Base-by-base conservation (phyloP, 2,888 invertebrate species). In the Acheta domesticus region DNA sequence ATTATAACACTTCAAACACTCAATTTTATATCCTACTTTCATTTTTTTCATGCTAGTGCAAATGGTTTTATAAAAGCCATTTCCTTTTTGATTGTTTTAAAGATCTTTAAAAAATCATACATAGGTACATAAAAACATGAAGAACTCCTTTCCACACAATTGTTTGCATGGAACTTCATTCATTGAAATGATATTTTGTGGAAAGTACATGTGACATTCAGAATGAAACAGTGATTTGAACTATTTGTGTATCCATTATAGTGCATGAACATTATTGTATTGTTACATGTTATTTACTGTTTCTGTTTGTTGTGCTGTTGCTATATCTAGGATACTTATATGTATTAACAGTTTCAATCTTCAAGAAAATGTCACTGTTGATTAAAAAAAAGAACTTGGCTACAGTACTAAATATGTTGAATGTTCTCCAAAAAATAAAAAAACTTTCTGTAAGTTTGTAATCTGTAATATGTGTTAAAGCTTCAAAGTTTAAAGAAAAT, bases 401-500 rank as follows among this genome's bases (percentile, higher is more conserved):
- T 62, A 62, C 14, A 62, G 62, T 62, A 62, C 62, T 62, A 62
- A 12, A 62, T 62, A 62, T 62, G 62, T 62, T 62, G 62, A 62
- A 62, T 62, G 62, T 62, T 62, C n/a, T 62, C 62, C n/a, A n/a
- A n/a, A 62, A 62, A n/a, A 62, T 62, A 62, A 19, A n/a, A n/a
- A 62, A 62, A 62, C 62, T 62, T n/a, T 19, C 62, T 62, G 62
- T 36, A 36, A 36, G 36, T 36, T 36, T 36, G 36, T 36, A 36
- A 36, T 36, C 36, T 36, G 36, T 62, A 62, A 62, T 62, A 14
- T 62, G n/a, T 62, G 62, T 62, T 62, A 62, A 62, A 62, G 62
- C 62, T 62, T 62, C 62, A 62, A 62, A 62, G 62, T 62, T 62
- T 19, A 62, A 62, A 62, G n/a, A n/a, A 62, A 62, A 62, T 62